Evolutionary conservation across 2,888 invertebrate genomes (phyloP), one percentile per base, ranked within the genome.

Genomic region (Caenorhabditis sp.): DNA sequence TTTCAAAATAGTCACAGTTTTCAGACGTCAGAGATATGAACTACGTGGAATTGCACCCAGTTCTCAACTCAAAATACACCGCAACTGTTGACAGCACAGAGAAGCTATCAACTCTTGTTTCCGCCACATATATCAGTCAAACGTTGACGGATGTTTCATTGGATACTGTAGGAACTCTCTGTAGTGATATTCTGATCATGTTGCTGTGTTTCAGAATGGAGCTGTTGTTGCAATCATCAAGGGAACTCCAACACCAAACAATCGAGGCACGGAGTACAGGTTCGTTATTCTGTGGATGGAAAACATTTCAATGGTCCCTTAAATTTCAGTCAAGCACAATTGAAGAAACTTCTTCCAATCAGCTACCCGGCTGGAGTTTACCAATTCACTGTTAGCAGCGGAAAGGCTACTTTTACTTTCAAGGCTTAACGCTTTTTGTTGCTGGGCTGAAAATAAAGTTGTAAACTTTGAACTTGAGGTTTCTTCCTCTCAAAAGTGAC

Each of bases 381-480:
- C 14, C 64, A 74, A 14, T 75, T 54, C 41, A 56, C 58, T 10
- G 64, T 75, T 12, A 66, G 58, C 74, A 64, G 31, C 26, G 74
- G 75, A 75, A 75, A 47, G 16, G 75, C 64, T 4, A 12, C n/a
- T 1, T 63, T 63, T 4, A 44, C 63, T 16, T 63, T 63, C 44
- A 26, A 63, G 26, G 14, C 16, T 26, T 63, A 8, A 63, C 7
- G 26, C 8, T 16, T 12, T 26, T 26, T 54, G 16, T 31, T 58
- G 12, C 7, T 51, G 22, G n/a, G n/a, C n/a, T 54, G 14, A 12
- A 12, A 24, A 54, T 54, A 24, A 12, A 54, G 4, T 6, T 54
- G 54, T 54, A 22, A 4, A 14, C n/a, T 10, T 7, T 51, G 44
- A 44, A 14, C 16, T 38, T 38, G 38, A 38, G 12, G 6, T 38